Base-by-base conservation (phyloP, 2,797 vertebrate species). In the Phoeniculus purpureus region DNA sequence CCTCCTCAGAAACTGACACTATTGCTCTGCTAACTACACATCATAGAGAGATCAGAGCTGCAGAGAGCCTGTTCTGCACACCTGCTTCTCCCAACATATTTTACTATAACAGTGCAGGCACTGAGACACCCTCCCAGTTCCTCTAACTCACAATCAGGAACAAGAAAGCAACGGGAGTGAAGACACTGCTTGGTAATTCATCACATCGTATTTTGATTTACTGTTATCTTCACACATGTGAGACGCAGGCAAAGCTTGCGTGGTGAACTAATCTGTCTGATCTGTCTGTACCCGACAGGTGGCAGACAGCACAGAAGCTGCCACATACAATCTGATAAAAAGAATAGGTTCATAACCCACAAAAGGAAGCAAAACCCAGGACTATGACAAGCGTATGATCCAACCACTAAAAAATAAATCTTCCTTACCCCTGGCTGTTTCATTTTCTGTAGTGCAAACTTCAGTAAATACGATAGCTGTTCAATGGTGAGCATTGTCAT, bases 371-470 rank as follows among this genome's bases (percentile, higher is more conserved):
- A 89, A 91, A 75, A 2, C 18, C 6, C 22, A 61, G 16, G n/a
- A 74, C 58, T 62, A 73, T 8, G 25, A 75, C 12, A 58, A 75
- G 61, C 15, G 72, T 12, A n/a, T 0, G 2, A 85, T 15, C 45
- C 59, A 40, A 80, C 29, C 55, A 26, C 70, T 65, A 50, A 88
- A 78, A 85, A 56, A 12, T 43, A 23, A 29, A 61, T 11, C 20
- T 21, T 48, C 20, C 99, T 98, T 98, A 99, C 99, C 98, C 99
- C 99, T 67, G 99, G 99, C 94, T 99, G 99, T 96, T 99, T 99
- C 98, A 99, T 99, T 97, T 99, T 99, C 98, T 99, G 99, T 96
- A 99, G 99, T 97, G 99, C 99, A 97, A 99, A 99, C 98, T 99
- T 99, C 93, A 99, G 98, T 97, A 99, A 98, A 97, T 99, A 99